Conservation (phyloP, 2,797 vertebrate genomes). For the Darevskia nairensis region DNA sequence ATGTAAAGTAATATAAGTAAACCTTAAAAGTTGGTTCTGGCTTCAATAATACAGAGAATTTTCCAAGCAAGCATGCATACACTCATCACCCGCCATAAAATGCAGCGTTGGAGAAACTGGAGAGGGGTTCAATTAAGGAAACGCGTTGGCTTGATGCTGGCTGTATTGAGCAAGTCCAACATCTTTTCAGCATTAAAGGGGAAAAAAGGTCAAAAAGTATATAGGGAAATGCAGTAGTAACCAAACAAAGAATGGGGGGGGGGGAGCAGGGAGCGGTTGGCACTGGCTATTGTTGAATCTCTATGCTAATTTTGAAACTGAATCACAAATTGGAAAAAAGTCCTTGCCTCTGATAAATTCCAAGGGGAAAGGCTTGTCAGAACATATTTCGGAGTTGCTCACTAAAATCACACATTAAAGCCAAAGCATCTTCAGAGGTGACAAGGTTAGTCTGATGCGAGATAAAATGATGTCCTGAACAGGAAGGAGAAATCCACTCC, state of each 20-base stretch:
- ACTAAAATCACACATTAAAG: background rate
- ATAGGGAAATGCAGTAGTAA: background rate
- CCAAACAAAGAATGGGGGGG: background rate
- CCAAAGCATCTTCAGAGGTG: background rate
- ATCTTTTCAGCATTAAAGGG: background rate
- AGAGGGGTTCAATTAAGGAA: background rate
- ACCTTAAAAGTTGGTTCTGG: background rate
- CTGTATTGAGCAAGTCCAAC: background rate
- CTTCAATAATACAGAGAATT: background rate
- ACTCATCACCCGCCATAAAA: background rate
- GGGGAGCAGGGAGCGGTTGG: background rate
- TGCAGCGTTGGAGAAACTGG: background rate
- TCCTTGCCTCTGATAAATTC: background rate
- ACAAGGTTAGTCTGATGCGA: background rate
- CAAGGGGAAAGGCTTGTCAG: background rate
- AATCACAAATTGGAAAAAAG: background rate
- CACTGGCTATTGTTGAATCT: conserved; percentile 3
- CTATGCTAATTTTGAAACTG: conserved; percentile 23
- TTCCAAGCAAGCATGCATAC: background rate
- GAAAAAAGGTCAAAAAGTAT: background rate
- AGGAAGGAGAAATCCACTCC: background rate
- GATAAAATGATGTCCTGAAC: background rate
- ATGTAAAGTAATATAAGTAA: background rate
- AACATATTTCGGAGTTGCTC: background rate
- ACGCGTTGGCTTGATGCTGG: background rate